Percentiles rank a stretch among this genome's conserved stretches.
These are phyloP conservation scores for Phaenicophaeus curvirostris DNA, from an alignment of 2,797 vertebrate species.

Conservation along the genomic window DNA sequence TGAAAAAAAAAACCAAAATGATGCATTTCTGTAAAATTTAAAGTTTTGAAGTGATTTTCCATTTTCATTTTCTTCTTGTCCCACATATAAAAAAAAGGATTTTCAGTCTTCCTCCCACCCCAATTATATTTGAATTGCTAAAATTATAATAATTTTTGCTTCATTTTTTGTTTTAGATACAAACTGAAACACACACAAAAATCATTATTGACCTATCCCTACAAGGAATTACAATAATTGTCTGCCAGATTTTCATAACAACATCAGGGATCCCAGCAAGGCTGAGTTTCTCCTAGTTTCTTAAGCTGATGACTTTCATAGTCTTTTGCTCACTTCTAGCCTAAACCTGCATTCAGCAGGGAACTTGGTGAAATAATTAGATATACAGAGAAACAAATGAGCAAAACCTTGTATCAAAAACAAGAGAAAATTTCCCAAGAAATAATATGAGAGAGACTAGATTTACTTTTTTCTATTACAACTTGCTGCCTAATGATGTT, in stretches of 20 bases:
- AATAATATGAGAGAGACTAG: background rate
- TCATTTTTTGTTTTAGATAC: background rate
- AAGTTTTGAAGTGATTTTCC: background rate
- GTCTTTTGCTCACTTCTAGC: conserved; percentile 19
- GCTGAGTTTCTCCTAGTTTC: conserved; percentile 9
- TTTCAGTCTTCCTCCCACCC: background rate
- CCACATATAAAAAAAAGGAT: background rate
- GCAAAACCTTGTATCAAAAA: background rate
- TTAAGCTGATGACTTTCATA: conserved; percentile 16
- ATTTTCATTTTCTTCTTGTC: background rate
- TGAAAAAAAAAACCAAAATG: background rate
- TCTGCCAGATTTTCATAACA: conserved; percentile 44
- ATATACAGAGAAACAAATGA: conserved; percentile 11
- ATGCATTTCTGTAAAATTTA: background rate
- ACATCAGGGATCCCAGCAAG: conserved; percentile 46
- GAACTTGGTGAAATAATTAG: conserved; percentile 11
- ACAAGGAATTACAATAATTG: conserved; percentile 46
- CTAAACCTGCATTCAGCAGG: conserved; percentile 38
- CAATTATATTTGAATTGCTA: background rate
- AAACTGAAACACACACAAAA: background rate
- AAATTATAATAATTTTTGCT: background rate
- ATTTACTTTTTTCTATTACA: conserved; percentile 8
- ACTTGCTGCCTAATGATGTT: background rate
- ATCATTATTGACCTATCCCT: conserved; percentile 1
- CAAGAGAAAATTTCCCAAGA: background rate